These are phyloP conservation scores for Pan troglodytes DNA, from an alignment of 2,113 vertebrate genomes.

Conservation along the genomic window NHGRI_mPanTro3-v2.1_pri NC_072412.2:31406001-31406500, in stretches of 20 bases:
- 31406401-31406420: neutral
- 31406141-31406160: neutral
- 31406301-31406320: neutral
- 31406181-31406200: neutral
- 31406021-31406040: accelerated
- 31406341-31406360: neutral
- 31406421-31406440: neutral
- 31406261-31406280: neutral
- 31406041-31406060: neutral
- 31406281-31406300: neutral
- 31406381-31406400: neutral
- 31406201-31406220: neutral
- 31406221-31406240: neutral
- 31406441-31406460: neutral
- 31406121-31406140: neutral
- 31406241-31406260: too few species aligned
- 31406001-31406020: neutral
- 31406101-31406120: neutral
- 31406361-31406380: neutral
- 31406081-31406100: neutral
- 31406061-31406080: neutral
- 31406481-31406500: neutral
- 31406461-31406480: neutral
- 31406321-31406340: neutral
- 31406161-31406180: neutral